A percentile compares a stretch with the other conserved stretches of the same genome.
Conservation (phyloP, 2,888 invertebrate genomes). For the Nephrotoma flavescens region DNA sequence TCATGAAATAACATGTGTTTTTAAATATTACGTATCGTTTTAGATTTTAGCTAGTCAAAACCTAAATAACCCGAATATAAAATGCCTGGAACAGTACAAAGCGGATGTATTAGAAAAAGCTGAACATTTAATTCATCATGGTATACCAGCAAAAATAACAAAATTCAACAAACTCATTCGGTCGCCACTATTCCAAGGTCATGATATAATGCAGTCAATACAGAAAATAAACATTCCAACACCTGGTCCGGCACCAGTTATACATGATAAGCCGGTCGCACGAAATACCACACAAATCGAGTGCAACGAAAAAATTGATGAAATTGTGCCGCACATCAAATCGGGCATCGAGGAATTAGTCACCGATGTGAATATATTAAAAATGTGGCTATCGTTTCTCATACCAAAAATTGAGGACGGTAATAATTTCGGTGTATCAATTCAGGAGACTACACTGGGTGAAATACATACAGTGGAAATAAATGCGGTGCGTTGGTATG, state of each 20-base stretch:
- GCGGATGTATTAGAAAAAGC: background rate
- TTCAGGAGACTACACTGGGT: constrained; percentile 96
- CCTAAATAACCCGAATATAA: background rate
- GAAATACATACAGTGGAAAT: constrained; percentile 94
- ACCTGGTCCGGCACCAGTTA: background rate
- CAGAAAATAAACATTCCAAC: background rate
- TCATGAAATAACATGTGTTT: background rate
- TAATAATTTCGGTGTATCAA: constrained; percentile 97
- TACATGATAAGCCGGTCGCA: background rate
- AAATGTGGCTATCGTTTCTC: constrained; percentile 99
- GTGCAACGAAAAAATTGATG: background rate
- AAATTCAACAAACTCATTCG: background rate
- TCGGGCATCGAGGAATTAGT: background rate
- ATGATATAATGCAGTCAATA: background rate
- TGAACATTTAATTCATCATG: background rate
- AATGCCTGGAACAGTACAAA: background rate
- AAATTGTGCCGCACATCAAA: background rate
- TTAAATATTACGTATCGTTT: background rate
- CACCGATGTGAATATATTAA: constrained; percentile 44
- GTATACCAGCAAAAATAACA: background rate
- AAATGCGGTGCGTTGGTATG: constrained; percentile 94
- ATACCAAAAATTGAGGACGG: constrained; percentile 99
- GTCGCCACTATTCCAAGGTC: background rate
- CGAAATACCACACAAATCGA: background rate
- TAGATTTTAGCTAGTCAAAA: background rate